Percentiles rank a stretch among this genome's conserved stretches.
phyloP scores from a whole-genome alignment of 2,888 invertebrate species.

The Nomada ruficornis region DNA sequence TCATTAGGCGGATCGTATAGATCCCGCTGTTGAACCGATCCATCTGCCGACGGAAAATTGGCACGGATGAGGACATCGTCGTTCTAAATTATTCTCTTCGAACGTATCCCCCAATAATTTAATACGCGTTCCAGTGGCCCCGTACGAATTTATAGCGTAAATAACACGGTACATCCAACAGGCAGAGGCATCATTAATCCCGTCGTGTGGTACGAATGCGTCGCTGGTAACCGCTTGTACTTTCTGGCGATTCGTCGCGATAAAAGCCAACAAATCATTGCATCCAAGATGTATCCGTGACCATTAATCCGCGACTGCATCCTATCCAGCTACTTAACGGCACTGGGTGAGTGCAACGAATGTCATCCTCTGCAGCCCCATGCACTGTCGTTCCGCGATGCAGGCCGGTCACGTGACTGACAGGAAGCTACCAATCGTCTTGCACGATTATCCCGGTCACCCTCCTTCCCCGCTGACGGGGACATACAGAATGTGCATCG shows the following conservation, averaged over 20 bases:
- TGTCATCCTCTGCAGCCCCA: conserved; percentile 73
- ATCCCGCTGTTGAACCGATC: background rate
- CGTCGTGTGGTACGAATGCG: background rate
- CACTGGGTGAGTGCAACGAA: conserved; percentile 73
- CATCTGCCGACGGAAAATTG: conserved; percentile 39
- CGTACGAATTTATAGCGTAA: conserved; percentile 52
- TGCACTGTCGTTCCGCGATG: conserved; percentile 71
- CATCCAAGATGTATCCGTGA: conserved; percentile 62
- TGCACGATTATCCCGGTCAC: conserved; percentile 82
- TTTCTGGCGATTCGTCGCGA: conserved; percentile 48
- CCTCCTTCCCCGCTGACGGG: conserved; percentile 50
- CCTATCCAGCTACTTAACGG: conserved; percentile 66
- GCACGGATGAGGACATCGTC: conserved; percentile 48
- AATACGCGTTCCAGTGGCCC: conserved; percentile 31
- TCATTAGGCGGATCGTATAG: background rate
- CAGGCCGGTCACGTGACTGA: conserved; percentile 82
- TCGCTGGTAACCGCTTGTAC: background rate
- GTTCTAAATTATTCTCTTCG: conserved; percentile 54
- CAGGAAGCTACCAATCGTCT: conserved; percentile 84
- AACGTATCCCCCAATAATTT: conserved; percentile 56
- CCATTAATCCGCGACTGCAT: conserved; percentile 62
- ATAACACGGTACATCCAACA: conserved; percentile 52
- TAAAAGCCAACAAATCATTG: conserved; percentile 64
- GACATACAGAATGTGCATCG: conserved; percentile 35
- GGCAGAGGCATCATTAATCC: conserved; percentile 51